These are phyloP conservation scores for Astur gentilis DNA, from an alignment of 2,113 vertebrate species.

Conservation along the genomic window DNA sequence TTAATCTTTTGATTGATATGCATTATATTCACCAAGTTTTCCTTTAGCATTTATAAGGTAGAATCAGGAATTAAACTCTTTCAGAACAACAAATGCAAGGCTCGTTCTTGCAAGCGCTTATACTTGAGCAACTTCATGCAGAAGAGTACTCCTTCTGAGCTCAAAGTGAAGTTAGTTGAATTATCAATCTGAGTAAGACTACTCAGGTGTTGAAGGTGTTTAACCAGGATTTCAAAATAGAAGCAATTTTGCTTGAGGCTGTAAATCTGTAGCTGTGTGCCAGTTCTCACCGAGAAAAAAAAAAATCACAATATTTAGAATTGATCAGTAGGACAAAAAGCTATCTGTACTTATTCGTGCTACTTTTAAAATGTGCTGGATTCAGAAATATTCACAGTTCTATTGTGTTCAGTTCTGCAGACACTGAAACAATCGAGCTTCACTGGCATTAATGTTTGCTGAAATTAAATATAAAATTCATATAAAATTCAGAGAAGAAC, in stretches of 20 bases:
- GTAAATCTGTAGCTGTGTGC: not conserved
- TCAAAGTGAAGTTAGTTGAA: not conserved
- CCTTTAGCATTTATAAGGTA: not conserved
- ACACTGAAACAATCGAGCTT: not conserved
- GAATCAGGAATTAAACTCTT: not conserved
- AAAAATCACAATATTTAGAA: not conserved
- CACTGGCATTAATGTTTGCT: not conserved
- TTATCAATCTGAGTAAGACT: not conserved
- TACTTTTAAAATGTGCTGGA: not conserved
- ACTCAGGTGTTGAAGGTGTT: not conserved
- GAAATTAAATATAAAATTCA: conserved; percentile 2
- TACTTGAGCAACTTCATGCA: not conserved
- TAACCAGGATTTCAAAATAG: not conserved
- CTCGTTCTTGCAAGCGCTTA: not conserved
- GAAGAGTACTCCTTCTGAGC: not conserved
- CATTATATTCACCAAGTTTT: not conserved
- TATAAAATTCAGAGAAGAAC: not conserved
- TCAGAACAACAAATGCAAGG: not conserved
- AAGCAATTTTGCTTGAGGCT: not conserved
- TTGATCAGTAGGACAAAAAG: not conserved
- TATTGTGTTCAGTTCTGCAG: conserved; percentile 7
- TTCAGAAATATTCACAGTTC: not conserved
- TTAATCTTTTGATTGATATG: not conserved
- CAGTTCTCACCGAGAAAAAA: not conserved
- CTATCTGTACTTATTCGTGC: not conserved